Base-by-base conservation (phyloP, 2,797 vertebrate species). In the Poeciliopsis turneri region DNA sequence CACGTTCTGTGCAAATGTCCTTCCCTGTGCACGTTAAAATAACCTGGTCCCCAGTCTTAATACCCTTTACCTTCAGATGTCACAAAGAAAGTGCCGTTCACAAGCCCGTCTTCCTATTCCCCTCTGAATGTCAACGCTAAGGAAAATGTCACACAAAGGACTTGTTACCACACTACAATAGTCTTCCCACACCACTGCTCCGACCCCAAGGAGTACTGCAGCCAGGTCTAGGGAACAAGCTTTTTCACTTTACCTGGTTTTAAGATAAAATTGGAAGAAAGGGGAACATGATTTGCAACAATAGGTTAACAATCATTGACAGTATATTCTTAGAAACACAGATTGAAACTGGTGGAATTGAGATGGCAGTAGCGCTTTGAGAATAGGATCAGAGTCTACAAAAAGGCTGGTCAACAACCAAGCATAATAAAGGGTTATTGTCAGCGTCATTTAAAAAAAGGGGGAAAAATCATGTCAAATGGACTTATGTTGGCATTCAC, bases 131-230 rank as follows among this genome's bases (percentile, higher is more conserved):
- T 93, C 93, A 93, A 84, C 83, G 84, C 82, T 84, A 87, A 90
- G 88, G 91, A 93, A 93, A 94, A 95, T 93, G 93, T 94, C 90
- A 94, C 94, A 94, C 93, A 94, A 94, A 94, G 94, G 94, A 93
- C 93, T 94, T 93, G 91, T 95, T 94, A 94, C 91, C 10, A 75
- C 83, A 82, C 83, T 91, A 94, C 93, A 94, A 94, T 94, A 89
- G 93, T 92, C 91, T 94, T 89, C 92, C 86, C 88, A 88, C 90
- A 93, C 82, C 46, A 79, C 79, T 78, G 80, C 86, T 84, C 84
- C 82, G 87, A 93, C 92, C 91, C 93, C 68, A 82, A 94, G 89
- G 92, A 94, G 84, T 77, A 82, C 78, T 41, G 87, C 45, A 87
- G 86, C 43, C 85, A 87, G 89, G 87, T 89, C 84, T 85, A 83